Percentiles rank a stretch among this genome's conserved stretches.
These are phyloP conservation scores for Neodon shergylaensis DNA, from an alignment of 2,113 vertebrate species.

Conservation along the genomic window DNA sequence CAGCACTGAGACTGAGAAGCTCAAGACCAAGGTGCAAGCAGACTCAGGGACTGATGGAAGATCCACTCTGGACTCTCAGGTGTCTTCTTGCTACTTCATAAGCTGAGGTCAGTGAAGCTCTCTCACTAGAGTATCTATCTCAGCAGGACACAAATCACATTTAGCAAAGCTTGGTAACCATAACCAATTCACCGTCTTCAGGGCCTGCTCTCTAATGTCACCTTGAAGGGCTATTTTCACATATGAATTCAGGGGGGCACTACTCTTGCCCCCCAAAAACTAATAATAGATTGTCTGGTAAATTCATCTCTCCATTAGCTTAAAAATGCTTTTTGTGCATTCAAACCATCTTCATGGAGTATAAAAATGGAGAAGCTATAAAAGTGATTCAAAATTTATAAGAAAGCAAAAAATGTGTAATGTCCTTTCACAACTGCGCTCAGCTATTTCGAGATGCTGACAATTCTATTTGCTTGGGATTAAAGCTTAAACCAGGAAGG, in stretches of 20 bases:
- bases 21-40: background rate
- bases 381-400: background rate
- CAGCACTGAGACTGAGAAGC: background rate
- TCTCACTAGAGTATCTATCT: background rate
- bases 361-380: background rate
- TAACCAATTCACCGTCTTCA: background rate
- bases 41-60: accelerated
- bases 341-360: background rate
- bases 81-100: background rate
- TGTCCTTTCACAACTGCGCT: background rate
- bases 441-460: background rate
- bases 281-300: background rate
- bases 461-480: background rate
- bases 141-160: too few species aligned
- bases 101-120: accelerated
- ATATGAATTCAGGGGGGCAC: background rate
- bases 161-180: too few species aligned
- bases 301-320: background rate
- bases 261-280: too few species aligned
- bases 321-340: background rate
- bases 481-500: background rate
- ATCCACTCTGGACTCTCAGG: background rate
- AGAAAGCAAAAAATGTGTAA: background rate
- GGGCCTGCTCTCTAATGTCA: background rate
- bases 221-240: background rate